These are phyloP conservation scores for Blastobasis adustella DNA, from an alignment of 2,888 invertebrate genomes.

Conservation along the genomic window DNA sequence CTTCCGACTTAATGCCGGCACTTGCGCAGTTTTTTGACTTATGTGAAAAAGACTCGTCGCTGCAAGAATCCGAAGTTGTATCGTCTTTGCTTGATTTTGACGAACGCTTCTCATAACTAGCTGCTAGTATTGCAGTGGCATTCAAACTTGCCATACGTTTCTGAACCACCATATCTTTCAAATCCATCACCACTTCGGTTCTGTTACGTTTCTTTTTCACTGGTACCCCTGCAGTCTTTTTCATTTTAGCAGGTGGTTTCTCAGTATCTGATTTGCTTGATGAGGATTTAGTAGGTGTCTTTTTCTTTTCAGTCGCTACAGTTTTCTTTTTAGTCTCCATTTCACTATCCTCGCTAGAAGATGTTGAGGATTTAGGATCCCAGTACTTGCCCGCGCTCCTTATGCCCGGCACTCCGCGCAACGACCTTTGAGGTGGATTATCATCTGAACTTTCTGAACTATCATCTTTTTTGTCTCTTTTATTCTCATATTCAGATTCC, in stretches of 20 bases:
- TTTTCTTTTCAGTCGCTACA: conserved; percentile 52
- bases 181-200: conserved; percentile 82
- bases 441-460: conserved; percentile 72
- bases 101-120: conserved; percentile 86
- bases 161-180: conserved; percentile 90
- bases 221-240: conserved; percentile 54
- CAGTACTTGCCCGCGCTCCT: conserved; percentile 88
- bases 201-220: conserved; percentile 74
- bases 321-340: conserved; percentile 57
- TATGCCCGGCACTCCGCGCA: conserved; percentile 83
- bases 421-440: conserved; percentile 70
- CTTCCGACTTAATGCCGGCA: conserved; percentile 73
- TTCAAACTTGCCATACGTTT: conserved; percentile 95
- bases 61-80: conserved; percentile 73
- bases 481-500: conserved; percentile 66
- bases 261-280: conserved; percentile 66
- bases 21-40: conserved; percentile 68
- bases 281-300: conserved; percentile 39
- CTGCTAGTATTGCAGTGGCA: conserved; percentile 91
- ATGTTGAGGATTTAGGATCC: conserved; percentile 84
- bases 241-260: conserved; percentile 61
- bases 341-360: conserved; percentile 74
- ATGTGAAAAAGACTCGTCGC: conserved; percentile 68
- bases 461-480: conserved; percentile 53
- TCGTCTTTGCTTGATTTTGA: conserved; percentile 75